A percentile compares a stretch with the other conserved stretches of the same genome.
These are phyloP conservation scores for Netelia melanura DNA, from an alignment of 2,888 invertebrate species.

Conservation along the genomic window DNA sequence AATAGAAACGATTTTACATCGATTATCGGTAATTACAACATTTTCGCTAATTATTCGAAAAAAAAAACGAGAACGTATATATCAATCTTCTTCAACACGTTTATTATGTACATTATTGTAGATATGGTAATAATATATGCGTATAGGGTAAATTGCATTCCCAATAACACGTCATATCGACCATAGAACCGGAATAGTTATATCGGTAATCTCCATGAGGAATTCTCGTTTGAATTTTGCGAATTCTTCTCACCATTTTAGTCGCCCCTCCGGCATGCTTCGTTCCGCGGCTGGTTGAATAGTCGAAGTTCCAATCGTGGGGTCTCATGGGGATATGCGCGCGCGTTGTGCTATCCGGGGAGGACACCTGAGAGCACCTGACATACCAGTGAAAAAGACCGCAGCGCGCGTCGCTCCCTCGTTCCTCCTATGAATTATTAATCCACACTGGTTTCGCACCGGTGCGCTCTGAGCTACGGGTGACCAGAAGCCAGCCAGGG, in stretches of 20 bases:
- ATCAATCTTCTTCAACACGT: too few species aligned
- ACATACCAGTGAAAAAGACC: conserved; percentile 16
- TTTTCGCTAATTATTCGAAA: too few species aligned
- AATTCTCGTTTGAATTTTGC: conserved; percentile 43
- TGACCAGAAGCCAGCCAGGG: conserved; percentile 6
- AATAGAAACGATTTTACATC: too few species aligned
- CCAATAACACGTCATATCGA: too few species aligned
- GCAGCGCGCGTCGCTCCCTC: background rate
- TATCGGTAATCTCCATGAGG: background rate
- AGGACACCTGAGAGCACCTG: conserved; percentile 4
- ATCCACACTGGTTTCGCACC: conserved; percentile 29
- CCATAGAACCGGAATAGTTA: background rate
- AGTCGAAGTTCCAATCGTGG: background rate
- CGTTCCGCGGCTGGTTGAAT: background rate
- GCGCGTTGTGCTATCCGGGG: background rate
- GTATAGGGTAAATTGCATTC: too few species aligned
- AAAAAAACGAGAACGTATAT: too few species aligned
- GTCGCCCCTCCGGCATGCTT: conserved; percentile 1
- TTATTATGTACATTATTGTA: too few species aligned
- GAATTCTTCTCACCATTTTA: conserved; percentile 39
- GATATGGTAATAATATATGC: too few species aligned
- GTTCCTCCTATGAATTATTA: conserved; percentile 40
- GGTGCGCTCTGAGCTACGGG: background rate
- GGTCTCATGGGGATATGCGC: background rate
- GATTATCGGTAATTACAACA: too few species aligned